phyloP scores from a whole-genome alignment of 1,140 invertebrate species.

The Drosophila oshimai region DNA sequence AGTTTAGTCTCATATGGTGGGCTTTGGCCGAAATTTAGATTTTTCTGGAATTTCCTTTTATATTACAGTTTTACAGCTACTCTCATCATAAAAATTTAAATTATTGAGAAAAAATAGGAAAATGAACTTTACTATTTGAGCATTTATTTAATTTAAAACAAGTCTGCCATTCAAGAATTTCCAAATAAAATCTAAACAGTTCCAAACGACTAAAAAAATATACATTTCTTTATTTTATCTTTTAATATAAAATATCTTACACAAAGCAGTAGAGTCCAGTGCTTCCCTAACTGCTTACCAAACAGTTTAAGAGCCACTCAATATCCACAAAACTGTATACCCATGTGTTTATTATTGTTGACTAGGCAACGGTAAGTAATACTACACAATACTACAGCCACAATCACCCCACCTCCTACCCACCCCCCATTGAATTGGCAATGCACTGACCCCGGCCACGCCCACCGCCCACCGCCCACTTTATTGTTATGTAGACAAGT shows the following conservation, averaged over 20 bases:
- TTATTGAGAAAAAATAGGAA: no score
- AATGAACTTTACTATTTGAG: no score
- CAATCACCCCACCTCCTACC: neutral
- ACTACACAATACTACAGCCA: constrained; percentile 1
- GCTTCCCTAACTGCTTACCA: neutral
- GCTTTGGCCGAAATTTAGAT: no score
- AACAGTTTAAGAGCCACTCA: neutral
- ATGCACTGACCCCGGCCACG: constrained; percentile 40
- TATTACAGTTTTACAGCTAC: neutral
- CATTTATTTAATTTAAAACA: no score
- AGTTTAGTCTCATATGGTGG: no score
- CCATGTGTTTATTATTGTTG: neutral
- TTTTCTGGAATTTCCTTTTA: no score
- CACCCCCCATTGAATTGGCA: constrained; percentile 6
- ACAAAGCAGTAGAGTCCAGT: no score
- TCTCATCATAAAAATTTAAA: no score
- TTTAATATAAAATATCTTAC: no score
- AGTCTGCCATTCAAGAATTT: no score
- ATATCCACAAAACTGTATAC: neutral
- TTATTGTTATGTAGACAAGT: constrained; percentile 46
- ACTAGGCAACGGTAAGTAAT: constrained; percentile 31
- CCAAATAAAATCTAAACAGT: no score
- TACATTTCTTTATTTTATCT: neutral
- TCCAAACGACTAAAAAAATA: no score
- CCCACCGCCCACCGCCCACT: constrained; percentile 25